Percentiles rank a stretch among this genome's conserved stretches.
Conservation (phyloP, 2,113 vertebrate genomes). For the Dipodomys ordii region DNA sequence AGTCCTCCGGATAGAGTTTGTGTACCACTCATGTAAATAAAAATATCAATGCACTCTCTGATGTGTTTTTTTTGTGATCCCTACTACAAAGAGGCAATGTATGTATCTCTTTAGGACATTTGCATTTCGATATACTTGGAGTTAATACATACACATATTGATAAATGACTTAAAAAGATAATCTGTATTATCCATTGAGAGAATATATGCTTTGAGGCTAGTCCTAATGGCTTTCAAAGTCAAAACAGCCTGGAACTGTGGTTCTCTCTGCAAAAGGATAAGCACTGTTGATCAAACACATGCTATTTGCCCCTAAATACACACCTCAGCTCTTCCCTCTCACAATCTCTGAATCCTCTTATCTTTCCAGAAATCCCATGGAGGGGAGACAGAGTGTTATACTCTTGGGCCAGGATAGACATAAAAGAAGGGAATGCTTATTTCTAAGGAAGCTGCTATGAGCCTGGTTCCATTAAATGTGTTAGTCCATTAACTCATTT, state of each 20-base stretch:
- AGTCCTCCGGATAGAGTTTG: slow-evolving; percentile 20
- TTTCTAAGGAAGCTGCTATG: background rate
- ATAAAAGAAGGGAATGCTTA: slow-evolving; percentile 14
- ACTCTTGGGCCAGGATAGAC: background rate
- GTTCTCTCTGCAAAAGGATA: background rate
- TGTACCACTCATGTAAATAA: slow-evolving; percentile 30
- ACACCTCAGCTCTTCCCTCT: background rate
- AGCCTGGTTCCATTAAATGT: background rate
- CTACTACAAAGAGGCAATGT: background rate
- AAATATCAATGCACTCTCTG: background rate
- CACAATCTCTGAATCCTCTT: background rate
- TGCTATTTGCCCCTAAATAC: background rate
- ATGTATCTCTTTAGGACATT: background rate
- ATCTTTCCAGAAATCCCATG: slow-evolving; percentile 11
- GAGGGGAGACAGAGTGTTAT: background rate
- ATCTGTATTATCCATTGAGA: background rate
- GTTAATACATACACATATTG: background rate
- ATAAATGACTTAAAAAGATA: slow-evolving; percentile 20
- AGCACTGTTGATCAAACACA: background rate
- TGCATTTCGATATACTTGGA: background rate
- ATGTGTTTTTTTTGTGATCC: background rate
- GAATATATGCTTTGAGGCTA: background rate
- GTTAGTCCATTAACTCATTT: background rate
- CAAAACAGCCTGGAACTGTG: background rate
- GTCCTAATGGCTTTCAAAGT: slow-evolving; percentile 23